Evolutionary conservation across 2,888 invertebrate genomes (phyloP), one percentile per base, ranked within the genome.

Genomic region (Strigamia crassipes): DNA sequence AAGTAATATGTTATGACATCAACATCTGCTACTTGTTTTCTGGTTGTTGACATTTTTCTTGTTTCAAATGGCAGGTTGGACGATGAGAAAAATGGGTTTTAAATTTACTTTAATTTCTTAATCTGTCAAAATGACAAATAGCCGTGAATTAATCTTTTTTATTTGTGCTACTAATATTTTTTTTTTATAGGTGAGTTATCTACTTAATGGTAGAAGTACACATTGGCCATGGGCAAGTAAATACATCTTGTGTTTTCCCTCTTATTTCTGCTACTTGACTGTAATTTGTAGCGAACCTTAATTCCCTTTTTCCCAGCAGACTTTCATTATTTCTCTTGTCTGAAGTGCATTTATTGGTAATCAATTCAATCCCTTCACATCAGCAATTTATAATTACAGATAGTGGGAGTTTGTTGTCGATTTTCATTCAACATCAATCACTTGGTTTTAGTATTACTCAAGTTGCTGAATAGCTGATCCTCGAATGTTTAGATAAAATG

Each of bases 21-120:
- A 73, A 73, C 73, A 73, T 73, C 73, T 73, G 73, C 9, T 31
- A 13, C 27, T 73, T 73, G 73, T 73, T 73, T 73, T 27, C 73
- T 31, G 13, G 2, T 31, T 73, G 73, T 73, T 73, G 73, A 73
- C 73, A 73, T 73, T 73, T 73, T 73, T 73, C 31, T 73, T 73
- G 27, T 73, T 73, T 8, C 73, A 15, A n/a, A 27, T 31, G 31
- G 12, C 31, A 31, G 23, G 73, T n/a, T 31, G 73, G 27, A 73
- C 27, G 27, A 31, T 12, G 31, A 23, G 73, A 73, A 73, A 73
- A 73, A 73, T 73, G 73, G 31, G 73, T 31, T 73, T 73, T 73
- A 73, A 73, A 73, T 27, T 73, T n/a, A 73, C 73, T 73, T 73
- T 73, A 73, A 73, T 73, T 73, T 73, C 73, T 73, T 73, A 27